These are phyloP conservation scores for Drosophila cardini DNA, from an alignment of 1,140 invertebrate species.

Conservation along the genomic window DNA sequence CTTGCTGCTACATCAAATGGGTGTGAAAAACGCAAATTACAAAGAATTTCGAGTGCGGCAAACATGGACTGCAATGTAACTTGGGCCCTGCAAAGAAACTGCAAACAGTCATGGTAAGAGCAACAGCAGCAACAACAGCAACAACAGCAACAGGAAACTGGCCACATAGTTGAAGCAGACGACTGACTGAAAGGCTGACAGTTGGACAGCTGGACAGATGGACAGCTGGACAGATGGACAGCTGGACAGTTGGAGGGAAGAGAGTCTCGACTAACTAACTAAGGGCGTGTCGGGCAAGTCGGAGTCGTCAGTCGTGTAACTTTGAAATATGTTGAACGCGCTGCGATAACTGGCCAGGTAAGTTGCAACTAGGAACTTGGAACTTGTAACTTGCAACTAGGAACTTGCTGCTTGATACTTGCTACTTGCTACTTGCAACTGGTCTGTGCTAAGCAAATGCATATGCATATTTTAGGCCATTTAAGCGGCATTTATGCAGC, in stretches of 20 bases:
- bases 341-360: conserved; percentile 78
- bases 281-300: conserved; percentile 74
- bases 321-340: conserved; percentile 79
- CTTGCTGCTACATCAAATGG: conserved; percentile 79
- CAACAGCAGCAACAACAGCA: conserved; percentile 46
- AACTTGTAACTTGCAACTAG: conserved; percentile 24
- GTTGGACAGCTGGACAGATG: conserved; percentile 21
- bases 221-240: conserved; percentile 10
- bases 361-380: conserved; percentile 50
- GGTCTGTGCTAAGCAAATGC: conserved; percentile 50
- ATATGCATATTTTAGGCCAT: conserved; percentile 82
- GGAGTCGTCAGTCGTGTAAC: conserved; percentile 73
- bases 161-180: conserved; percentile 62
- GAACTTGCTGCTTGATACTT: conserved; percentile 43
- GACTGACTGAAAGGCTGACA: conserved; percentile 26
- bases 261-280: conserved; percentile 70
- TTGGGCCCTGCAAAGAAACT: conserved; percentile 13
- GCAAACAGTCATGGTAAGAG: background rate
- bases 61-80: conserved; percentile 4
- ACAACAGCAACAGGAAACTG: conserved; percentile 67
- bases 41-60: conserved; percentile 63
- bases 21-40: conserved; percentile 82
- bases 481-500: conserved; percentile 81
- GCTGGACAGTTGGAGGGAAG: conserved; percentile 3
- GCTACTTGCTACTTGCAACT: conserved; percentile 21